Conservation (phyloP, 2,113 vertebrate genomes). For the Cyrtonyx montezumae region DNA sequence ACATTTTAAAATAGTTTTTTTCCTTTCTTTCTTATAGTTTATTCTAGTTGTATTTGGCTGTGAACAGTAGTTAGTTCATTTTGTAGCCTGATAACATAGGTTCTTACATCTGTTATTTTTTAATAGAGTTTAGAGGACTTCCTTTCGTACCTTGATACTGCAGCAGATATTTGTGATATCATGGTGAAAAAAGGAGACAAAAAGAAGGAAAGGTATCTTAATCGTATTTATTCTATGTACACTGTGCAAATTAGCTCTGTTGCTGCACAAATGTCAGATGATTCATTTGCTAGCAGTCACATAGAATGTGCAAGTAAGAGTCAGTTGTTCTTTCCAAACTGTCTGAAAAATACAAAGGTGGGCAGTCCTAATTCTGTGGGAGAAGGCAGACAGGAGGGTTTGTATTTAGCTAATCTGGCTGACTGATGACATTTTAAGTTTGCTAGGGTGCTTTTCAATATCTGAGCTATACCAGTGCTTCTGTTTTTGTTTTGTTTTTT, state of each 20-base stretch:
- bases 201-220: slow-evolving; percentile 91
- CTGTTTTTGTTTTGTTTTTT: background rate
- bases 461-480: background rate
- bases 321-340: background rate
- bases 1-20: background rate
- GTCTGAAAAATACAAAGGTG: background rate
- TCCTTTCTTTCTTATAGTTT: background rate
- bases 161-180: slow-evolving; percentile 89
- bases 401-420: background rate
- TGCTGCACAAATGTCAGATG: background rate
- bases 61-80: background rate
- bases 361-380: background rate
- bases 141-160: slow-evolving; percentile 84
- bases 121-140: slow-evolving; percentile 92
- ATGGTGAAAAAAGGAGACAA: slow-evolving; percentile 95
- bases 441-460: background rate
- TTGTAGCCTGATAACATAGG: background rate
- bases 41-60: background rate
- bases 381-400: background rate
- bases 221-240: background rate
- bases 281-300: background rate
- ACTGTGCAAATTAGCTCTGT: background rate
- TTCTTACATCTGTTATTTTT: background rate
- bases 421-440: background rate
- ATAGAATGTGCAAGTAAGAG: background rate